phyloP scores from a whole-genome alignment of 2,113 vertebrate genomes.

The Tragelaphus scriptus region DNA sequence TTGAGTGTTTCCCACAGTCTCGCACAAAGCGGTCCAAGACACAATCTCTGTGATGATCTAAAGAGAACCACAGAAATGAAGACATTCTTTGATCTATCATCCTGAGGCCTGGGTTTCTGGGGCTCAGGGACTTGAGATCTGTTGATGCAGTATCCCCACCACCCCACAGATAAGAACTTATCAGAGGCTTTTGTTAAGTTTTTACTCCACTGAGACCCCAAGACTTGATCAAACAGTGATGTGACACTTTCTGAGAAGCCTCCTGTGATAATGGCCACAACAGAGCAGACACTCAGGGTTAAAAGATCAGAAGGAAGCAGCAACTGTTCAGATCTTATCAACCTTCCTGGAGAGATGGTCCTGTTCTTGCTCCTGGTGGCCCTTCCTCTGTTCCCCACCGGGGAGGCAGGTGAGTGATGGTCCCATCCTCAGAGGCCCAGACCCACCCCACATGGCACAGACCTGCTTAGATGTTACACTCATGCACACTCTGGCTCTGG shows the following conservation, averaged over 20 bases:
- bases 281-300: too few species aligned
- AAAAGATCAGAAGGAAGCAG: neutral
- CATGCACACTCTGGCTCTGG: neutral
- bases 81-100: neutral
- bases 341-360: neutral
- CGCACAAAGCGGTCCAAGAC: neutral
- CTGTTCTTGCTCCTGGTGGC: neutral
- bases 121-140: neutral
- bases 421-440: neutral
- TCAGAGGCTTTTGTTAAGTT: neutral
- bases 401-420: neutral
- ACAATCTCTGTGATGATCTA: neutral
- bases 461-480: neutral
- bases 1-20: neutral
- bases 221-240: neutral
- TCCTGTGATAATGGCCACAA: rapidly evolving
- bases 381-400: neutral
- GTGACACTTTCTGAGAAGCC: neutral
- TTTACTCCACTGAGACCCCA: neutral
- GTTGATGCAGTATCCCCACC: neutral
- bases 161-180: neutral
- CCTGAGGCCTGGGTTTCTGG: neutral
- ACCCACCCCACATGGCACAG: neutral
- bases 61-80: neutral
- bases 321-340: neutral